phyloP scores from a whole-genome alignment of 2,113 vertebrate species.

The Chiloscyllium plagiosum region DNA sequence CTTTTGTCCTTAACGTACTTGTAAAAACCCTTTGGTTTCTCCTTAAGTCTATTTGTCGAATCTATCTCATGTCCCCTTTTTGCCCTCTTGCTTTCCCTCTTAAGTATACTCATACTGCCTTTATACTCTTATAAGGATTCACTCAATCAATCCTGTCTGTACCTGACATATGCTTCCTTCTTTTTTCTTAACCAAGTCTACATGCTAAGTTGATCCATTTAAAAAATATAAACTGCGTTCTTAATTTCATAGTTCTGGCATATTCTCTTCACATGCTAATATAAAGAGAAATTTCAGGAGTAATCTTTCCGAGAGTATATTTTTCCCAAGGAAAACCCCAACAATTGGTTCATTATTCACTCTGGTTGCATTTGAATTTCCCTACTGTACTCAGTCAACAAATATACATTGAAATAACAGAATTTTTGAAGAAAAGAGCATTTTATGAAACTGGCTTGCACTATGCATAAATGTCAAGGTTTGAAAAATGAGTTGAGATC shows the following conservation, averaged over 20 bases:
- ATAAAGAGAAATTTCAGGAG: neutral
- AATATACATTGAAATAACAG: neutral
- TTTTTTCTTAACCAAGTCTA: neutral
- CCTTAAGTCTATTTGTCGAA: no score
- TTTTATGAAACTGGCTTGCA: neutral
- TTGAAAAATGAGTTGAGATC: neutral
- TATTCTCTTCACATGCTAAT: neutral
- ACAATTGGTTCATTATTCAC: slow-evolving; percentile 1
- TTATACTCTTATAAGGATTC: no score
- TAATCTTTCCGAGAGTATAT: neutral
- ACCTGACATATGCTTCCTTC: no score
- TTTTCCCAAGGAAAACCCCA: neutral
- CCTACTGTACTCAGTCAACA: neutral
- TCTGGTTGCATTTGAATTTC: neutral
- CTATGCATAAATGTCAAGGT: neutral
- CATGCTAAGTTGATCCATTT: neutral
- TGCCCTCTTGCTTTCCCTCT: no score
- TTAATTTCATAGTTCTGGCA: neutral
- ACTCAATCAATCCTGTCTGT: no score
- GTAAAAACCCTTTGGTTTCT: no score
- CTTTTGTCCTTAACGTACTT: no score
- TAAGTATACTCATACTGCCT: no score
- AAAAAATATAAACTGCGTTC: neutral
- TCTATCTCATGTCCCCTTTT: no score
- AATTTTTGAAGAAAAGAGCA: neutral